Conservation (phyloP, 2,888 invertebrate genomes). For the Drosophila anomalata region DNA sequence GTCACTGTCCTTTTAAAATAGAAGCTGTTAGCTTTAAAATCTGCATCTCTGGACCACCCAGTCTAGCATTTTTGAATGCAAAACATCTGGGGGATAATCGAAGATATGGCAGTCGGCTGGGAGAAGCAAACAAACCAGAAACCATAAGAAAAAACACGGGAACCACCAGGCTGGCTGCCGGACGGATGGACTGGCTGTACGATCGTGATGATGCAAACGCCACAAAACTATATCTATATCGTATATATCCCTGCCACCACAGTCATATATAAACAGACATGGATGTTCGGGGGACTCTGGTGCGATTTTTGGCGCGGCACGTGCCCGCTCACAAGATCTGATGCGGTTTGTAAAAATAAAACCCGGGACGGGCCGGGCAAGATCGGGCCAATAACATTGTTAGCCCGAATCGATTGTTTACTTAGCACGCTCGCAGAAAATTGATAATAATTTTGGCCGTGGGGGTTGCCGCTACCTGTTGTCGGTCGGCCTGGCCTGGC, state of each 20-base stretch:
- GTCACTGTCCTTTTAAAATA: too few relatives aligned
- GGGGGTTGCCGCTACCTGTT: slow-evolving; percentile 61
- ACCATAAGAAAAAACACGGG: slow-evolving; percentile 39
- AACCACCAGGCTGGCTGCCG: slow-evolving; percentile 18
- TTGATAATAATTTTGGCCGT: slow-evolving; percentile 56
- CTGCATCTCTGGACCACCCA: slow-evolving; percentile 37
- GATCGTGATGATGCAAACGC: slow-evolving; percentile 23
- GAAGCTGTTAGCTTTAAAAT: too few relatives aligned
- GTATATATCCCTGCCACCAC: slow-evolving; percentile 4
- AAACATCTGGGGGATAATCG: slow-evolving; percentile 18
- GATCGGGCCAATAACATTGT: slow-evolving; percentile 51
- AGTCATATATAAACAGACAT: slow-evolving; percentile 10
- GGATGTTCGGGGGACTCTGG: slow-evolving; percentile 36
- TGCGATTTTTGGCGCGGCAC: slow-evolving; percentile 68
- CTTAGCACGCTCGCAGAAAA: slow-evolving; percentile 49
- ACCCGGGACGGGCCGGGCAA: background rate
- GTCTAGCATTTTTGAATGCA: slow-evolving; percentile 17
- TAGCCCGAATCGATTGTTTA: slow-evolving; percentile 64
- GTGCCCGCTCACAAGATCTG: slow-evolving; percentile 62
- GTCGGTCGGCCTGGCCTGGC: slow-evolving; percentile 49
- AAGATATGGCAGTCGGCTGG: slow-evolving; percentile 23
- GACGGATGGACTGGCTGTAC: background rate
- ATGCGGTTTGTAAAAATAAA: slow-evolving; percentile 37
- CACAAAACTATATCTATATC: slow-evolving; percentile 30
- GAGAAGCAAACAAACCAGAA: slow-evolving; percentile 37